Conservation (phyloP, 2,797 vertebrate genomes). For the Acanthurus tractus region DNA sequence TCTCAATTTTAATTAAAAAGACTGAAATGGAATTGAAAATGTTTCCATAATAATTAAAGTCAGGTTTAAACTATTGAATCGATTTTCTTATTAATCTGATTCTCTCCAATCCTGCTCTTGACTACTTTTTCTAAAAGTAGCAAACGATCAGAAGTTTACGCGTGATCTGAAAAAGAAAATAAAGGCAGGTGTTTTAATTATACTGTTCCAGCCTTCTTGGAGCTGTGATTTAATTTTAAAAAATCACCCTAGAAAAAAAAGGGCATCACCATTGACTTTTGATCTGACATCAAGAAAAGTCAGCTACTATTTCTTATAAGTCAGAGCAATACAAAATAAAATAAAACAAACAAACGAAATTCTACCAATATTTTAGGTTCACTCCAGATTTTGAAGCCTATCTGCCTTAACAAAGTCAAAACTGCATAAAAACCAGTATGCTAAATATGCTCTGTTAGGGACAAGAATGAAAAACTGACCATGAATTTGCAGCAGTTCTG, state of each 20-base stretch:
- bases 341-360: slow-evolving; percentile 17
- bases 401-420: slow-evolving; percentile 4
- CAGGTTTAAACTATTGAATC: neutral
- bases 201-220: neutral
- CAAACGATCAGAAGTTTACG: neutral
- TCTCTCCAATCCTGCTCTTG: neutral
- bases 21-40: too few species aligned
- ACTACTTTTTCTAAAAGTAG: neutral
- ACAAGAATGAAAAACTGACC: slow-evolving; percentile 35
- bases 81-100: neutral
- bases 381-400: slow-evolving; percentile 4
- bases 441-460: slow-evolving; percentile 22
- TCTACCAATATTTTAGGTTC: neutral
- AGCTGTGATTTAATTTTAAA: too few species aligned
- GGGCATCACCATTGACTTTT: too few species aligned
- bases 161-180: neutral
- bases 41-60: too few species aligned
- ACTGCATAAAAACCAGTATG: slow-evolving; percentile 12
- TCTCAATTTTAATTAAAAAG: neutral
- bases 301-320: slow-evolving; percentile 13
- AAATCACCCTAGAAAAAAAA: too few species aligned
- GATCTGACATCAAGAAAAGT: too few species aligned
- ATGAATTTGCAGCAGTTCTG: slow-evolving; percentile 54
- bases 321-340: slow-evolving; percentile 8
- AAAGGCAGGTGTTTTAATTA: neutral